Base-by-base conservation (phyloP, 2,888 invertebrate species). In the Sphaerophoria rueppellii region DNA sequence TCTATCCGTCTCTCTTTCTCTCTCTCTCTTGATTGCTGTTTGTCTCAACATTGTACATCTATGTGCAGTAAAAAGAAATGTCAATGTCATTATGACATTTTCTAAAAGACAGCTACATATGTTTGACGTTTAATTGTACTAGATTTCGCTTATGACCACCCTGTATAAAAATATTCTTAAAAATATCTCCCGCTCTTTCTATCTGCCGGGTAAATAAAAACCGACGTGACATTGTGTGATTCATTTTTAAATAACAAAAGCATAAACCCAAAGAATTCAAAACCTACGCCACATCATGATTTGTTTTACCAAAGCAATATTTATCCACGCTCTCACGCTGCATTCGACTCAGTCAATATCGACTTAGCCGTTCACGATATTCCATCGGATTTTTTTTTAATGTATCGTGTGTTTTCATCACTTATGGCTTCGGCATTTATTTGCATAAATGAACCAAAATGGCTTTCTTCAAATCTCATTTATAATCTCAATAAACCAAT, bases 391-490 rank as follows among this genome's bases (percentile, higher is more conserved):
- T 50, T 24, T 67, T 73, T 11, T 61, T 24, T 2, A 24, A 67
- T 80, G 73, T 86, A 60, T 89, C 90, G 89, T 89, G 87, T 88
- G 89, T 89, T 87, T 89, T 89, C 89, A 90, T 89, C 90, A 91
- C 88, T 89, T 91, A 91, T 91, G 91, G 90, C 91, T 89, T 90
- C 91, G 91, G 90, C 90, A 88, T 67, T 85, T 12, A 50, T 40
- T 35, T 48, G 11, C 6, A 6, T 52, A 89, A 88, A 87, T 69
- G 80, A 80, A 77, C 69, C 14, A 52, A 34, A 69, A 48, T 82
- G 86, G 86, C 86, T 78, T 86, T 86, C 82, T 70, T 77, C 60
- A 77, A 77, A 70, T 72, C 63, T 77, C 69, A 60, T 79, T 75
- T 61, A 71, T 65, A 58, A 74, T 35, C 71, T 67, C 5, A 14